Evolutionary conservation across 2,113 vertebrate genomes (phyloP).

Genomic region (Myiagra hebetior): DNA sequence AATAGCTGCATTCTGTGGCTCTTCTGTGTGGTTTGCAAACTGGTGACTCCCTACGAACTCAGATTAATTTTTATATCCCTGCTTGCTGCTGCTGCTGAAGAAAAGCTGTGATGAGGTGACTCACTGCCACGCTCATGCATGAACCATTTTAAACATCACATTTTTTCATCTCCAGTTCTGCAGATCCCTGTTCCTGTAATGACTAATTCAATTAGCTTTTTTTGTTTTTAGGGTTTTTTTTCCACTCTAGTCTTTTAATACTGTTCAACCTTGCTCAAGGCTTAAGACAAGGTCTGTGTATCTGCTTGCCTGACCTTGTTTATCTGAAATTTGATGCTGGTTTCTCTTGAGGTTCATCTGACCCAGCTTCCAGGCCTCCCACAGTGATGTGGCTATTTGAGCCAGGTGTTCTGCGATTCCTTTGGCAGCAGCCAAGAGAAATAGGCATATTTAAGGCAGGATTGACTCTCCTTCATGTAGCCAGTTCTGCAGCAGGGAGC

Average conservation of each 20-base stretch:
- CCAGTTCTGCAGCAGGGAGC: neutral
- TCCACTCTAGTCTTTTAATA: neutral
- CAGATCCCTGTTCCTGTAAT: neutral
- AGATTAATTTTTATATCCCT: neutral
- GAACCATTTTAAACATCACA: neutral
- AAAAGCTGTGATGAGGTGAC: neutral
- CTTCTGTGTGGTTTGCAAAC: neutral
- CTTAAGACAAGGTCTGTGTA: neutral
- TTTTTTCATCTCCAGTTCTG: neutral
- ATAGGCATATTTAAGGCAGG: neutral
- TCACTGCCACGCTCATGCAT: fast-evolving
- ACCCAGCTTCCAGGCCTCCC: neutral
- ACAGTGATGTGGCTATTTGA: neutral
- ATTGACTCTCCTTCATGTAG: neutral
- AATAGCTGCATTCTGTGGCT: neutral
- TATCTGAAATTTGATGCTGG: conserved; percentile 9
- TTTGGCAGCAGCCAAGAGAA: neutral
- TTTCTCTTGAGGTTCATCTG: neutral
- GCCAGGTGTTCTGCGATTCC: neutral
- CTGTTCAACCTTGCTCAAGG: neutral
- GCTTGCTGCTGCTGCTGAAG: neutral
- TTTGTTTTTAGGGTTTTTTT: neutral
- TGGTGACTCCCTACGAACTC: neutral
- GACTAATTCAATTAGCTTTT: neutral
- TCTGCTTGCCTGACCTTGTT: neutral